Conservation (phyloP, 2,797 vertebrate genomes). For the Dryobates pubescens region DNA sequence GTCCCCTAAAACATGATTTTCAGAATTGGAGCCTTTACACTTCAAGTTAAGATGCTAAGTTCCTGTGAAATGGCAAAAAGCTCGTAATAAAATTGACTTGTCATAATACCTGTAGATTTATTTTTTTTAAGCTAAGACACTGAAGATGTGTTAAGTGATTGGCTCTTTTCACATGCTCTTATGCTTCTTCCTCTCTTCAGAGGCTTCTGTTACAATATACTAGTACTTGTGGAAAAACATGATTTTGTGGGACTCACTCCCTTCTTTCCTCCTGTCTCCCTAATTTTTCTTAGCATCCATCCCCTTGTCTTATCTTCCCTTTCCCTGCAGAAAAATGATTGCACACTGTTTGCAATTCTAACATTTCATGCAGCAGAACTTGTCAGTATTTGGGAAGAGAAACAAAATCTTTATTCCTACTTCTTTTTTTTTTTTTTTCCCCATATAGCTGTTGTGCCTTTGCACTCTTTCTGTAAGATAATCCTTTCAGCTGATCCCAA, state of each 20-base stretch:
- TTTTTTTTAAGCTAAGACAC: neutral
- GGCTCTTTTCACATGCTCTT: neutral
- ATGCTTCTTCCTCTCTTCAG: neutral
- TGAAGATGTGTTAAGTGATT: neutral
- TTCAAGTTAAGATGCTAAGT: neutral
- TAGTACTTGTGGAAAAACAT: neutral
- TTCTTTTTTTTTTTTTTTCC: neutral
- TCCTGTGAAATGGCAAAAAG: neutral
- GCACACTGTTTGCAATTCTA: neutral
- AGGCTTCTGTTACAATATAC: neutral
- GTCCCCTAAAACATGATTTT: neutral
- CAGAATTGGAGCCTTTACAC: neutral
- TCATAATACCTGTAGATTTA: neutral
- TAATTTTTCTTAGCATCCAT: constrained; percentile 12
- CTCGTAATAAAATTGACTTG: neutral
- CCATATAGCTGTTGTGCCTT: neutral
- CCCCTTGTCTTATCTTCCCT: neutral
- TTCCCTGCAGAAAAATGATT: neutral
- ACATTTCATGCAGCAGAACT: neutral
- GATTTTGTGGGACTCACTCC: constrained; percentile 20
- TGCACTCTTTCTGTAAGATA: neutral
- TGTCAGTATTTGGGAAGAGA: neutral
- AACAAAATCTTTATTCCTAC: neutral
- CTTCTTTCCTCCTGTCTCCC: neutral
- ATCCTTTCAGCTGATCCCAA: neutral